phyloP scores from a whole-genome alignment of 1,140 invertebrate genomes.

The Goniozus legneri region DNA sequence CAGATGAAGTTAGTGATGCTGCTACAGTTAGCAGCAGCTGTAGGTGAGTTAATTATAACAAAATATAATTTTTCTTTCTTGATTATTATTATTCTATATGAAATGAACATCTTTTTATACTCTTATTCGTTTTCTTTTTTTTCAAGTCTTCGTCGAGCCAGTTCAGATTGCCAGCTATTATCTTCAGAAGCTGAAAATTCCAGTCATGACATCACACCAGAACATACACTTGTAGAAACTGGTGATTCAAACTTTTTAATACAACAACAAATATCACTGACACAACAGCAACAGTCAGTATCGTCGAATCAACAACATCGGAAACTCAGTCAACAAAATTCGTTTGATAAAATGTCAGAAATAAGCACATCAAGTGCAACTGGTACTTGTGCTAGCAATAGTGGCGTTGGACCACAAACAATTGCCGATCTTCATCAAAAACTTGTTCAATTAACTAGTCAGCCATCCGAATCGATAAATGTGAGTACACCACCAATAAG shows the following conservation, averaged over 20 bases:
- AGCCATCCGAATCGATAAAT: constrained; percentile 53
- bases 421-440: constrained; percentile 59
- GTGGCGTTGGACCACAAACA: constrained; percentile 48
- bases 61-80: constrained; percentile 1
- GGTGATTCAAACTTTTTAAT: constrained; percentile 31
- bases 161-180: constrained; percentile 44
- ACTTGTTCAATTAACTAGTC: constrained; percentile 56
- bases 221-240: constrained; percentile 46
- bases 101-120: not conserved
- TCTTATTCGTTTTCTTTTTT: constrained; percentile 7
- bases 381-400: not conserved
- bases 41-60: not conserved
- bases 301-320: constrained; percentile 37
- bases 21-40: constrained; percentile 27
- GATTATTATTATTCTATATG: constrained; percentile 10
- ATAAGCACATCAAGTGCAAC: constrained; percentile 10
- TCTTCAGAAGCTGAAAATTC: constrained; percentile 47
- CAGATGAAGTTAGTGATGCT: constrained; percentile 31
- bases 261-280: constrained; percentile 37
- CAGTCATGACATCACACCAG: constrained; percentile 49
- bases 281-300: constrained; percentile 25
- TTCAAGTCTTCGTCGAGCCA: constrained; percentile 32
- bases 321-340: constrained; percentile 56
- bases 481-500: constrained; percentile 52
- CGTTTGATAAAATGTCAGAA: constrained; percentile 49